Conservation (phyloP, 92 coral and sea anemone genomes). For the Ricordea florida region DNA sequence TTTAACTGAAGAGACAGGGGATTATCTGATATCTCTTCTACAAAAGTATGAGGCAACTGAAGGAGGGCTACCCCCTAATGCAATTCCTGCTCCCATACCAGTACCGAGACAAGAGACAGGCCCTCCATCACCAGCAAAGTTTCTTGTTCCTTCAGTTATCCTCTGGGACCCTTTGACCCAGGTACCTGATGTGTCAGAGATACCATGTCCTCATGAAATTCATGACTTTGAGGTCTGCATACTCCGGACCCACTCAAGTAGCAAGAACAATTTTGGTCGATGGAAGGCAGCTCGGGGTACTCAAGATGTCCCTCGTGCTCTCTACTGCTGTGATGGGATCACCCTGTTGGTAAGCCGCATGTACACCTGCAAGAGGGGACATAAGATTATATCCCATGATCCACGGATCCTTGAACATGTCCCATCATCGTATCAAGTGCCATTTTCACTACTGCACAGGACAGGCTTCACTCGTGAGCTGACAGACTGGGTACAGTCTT, state of each 20-base stretch:
- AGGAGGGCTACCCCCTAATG: conserved; percentile 55
- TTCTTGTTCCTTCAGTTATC: conserved; percentile 65
- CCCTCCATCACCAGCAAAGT: conserved; percentile 56
- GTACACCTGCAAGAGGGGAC: conserved; percentile 60
- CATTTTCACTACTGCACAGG: conserved; percentile 63
- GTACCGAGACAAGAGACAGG: conserved; percentile 36
- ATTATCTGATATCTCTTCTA: conserved; percentile 13
- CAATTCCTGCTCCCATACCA: conserved; percentile 69
- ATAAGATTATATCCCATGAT: conserved; percentile 65
- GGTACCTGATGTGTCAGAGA: conserved; percentile 54
- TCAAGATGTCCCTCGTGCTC: conserved; percentile 57
- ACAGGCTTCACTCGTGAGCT: conserved; percentile 73
- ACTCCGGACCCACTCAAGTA: conserved; percentile 35
- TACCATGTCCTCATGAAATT: conserved; percentile 58
- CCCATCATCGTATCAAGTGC: conserved; percentile 63
- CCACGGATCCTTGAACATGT: conserved; percentile 61
- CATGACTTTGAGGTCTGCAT: conserved; percentile 46
- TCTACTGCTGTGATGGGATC: conserved; percentile 62
- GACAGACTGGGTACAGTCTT: conserved; percentile 47
- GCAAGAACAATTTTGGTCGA: conserved; percentile 18
- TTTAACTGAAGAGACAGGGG: conserved; percentile 22
- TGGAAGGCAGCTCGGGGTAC: conserved; percentile 69
- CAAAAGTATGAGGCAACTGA: conserved; percentile 14
- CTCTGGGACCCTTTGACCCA: conserved; percentile 72
- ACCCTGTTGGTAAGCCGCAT: conserved; percentile 66